Evolutionary conservation across 2,888 invertebrate species (phyloP).

Genomic region (Polydesmus complanatus): DNA sequence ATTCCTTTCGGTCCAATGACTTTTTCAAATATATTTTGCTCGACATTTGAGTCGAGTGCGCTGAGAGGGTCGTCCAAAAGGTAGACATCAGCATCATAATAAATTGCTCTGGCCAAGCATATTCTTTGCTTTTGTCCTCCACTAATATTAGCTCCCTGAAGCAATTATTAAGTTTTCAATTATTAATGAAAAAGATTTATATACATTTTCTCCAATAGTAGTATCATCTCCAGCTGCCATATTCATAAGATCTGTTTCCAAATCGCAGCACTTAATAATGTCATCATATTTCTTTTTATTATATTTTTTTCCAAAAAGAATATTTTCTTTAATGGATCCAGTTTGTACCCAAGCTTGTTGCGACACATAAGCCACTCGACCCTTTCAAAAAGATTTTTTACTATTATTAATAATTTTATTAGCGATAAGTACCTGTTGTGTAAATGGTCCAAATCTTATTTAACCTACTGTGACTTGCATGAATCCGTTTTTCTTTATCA

Average conservation of each 20-base stretch:
- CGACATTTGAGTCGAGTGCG: conserved; percentile 40
- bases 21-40: conserved; percentile 39
- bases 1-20: conserved; percentile 24
- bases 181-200: background rate
- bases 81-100: conserved; percentile 37
- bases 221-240: conserved; percentile 1
- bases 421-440: too few species aligned
- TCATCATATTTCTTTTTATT: conserved; percentile 39
- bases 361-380: conserved; percentile 69
- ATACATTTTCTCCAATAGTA: conserved; percentile 3
- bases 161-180: background rate
- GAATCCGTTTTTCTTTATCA: conserved; percentile 29
- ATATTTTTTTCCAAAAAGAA: conserved; percentile 66
- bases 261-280: background rate
- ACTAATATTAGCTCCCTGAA: conserved; percentile 27
- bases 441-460: background rate
- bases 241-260: background rate
- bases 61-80: conserved; percentile 45
- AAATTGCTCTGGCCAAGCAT: conserved; percentile 42
- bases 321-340: conserved; percentile 80
- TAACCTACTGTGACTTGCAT: conserved; percentile 19
- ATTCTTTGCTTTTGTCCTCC: conserved; percentile 44
- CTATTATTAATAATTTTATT: too few species aligned
- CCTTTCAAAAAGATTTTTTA: conserved; percentile 28
- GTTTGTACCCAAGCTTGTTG: conserved; percentile 99